These are phyloP conservation scores for Colius striatus DNA, from an alignment of 2,113 vertebrate genomes.

Conservation along the genomic window DNA sequence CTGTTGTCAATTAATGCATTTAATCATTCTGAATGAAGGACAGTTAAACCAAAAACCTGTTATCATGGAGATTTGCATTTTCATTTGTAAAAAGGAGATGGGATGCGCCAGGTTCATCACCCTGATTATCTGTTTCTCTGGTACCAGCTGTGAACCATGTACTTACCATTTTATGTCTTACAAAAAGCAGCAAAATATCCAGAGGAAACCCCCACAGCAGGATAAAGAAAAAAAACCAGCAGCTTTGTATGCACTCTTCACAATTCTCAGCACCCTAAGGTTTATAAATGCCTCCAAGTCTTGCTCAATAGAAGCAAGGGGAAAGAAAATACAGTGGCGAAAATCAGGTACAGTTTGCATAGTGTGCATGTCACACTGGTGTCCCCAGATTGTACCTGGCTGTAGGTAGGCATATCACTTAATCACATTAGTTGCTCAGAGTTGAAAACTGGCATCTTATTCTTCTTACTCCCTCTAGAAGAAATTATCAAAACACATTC, in stretches of 20 bases:
- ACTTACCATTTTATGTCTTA: not conserved
- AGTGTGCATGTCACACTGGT: not conserved
- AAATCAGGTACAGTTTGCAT: not conserved
- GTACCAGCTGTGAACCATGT: not conserved
- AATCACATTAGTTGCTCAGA: not conserved
- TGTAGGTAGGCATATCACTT: not conserved
- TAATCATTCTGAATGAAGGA: slow-evolving; percentile 20
- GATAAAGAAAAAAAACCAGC: not conserved
- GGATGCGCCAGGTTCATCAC: not conserved
- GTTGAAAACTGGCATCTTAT: not conserved
- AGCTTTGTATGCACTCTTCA: not conserved
- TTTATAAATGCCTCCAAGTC: not conserved
- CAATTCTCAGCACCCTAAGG: not conserved
- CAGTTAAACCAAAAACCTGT: not conserved
- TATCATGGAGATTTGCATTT: not conserved
- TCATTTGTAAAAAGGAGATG: not conserved
- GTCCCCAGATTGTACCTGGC: not conserved
- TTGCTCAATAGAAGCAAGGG: not conserved
- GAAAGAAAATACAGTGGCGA: not conserved
- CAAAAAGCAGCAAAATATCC: not conserved
- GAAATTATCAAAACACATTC: not conserved
- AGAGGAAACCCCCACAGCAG: not conserved
- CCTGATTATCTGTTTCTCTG: not conserved
- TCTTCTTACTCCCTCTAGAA: not conserved
- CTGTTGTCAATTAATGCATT: not conserved